phyloP scores from a whole-genome alignment of 2,888 invertebrate genomes.

The Aporophyla nigra region DNA sequence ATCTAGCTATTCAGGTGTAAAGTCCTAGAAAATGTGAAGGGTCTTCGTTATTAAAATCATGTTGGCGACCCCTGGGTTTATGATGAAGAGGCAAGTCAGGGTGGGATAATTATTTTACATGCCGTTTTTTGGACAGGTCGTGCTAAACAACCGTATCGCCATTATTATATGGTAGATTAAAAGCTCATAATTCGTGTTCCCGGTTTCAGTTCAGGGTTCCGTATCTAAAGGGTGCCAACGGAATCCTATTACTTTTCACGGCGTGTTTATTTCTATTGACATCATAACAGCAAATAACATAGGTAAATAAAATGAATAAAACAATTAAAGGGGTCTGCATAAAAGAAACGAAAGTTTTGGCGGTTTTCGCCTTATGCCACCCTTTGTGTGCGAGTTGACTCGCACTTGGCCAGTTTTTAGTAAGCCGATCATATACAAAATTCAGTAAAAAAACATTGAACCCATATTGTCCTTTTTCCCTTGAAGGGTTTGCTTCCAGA shows the following conservation, averaged over 20 bases:
- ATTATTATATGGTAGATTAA: slow-evolving; percentile 4
- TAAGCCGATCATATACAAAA: not conserved
- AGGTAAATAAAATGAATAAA: too few relatives aligned
- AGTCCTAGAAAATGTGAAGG: slow-evolving; percentile 51
- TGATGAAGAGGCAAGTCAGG: slow-evolving; percentile 27
- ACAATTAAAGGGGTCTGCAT: too few relatives aligned
- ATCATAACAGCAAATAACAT: too few relatives aligned
- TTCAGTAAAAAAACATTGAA: not conserved
- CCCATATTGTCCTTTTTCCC: not conserved
- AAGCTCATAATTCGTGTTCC: not conserved
- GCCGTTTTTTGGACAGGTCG: not conserved
- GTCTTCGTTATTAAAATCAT: slow-evolving; percentile 50
- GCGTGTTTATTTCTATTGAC: too few relatives aligned
- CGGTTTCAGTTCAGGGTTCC: too few relatives aligned
- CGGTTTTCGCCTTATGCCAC: too few relatives aligned
- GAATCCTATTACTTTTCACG: too few relatives aligned
- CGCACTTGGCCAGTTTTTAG: too few relatives aligned
- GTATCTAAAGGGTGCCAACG: too few relatives aligned
- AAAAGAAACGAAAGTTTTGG: too few relatives aligned
- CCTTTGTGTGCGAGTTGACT: too few relatives aligned
- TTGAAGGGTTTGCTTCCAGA: not conserved
- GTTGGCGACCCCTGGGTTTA: slow-evolving; percentile 21
- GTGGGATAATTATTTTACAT: slow-evolving; percentile 14
- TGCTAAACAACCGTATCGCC: not conserved
- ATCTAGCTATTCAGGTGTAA: slow-evolving; percentile 59